Conservation (phyloP, 2,888 invertebrate genomes). For the Sminthurinus aureus region DNA sequence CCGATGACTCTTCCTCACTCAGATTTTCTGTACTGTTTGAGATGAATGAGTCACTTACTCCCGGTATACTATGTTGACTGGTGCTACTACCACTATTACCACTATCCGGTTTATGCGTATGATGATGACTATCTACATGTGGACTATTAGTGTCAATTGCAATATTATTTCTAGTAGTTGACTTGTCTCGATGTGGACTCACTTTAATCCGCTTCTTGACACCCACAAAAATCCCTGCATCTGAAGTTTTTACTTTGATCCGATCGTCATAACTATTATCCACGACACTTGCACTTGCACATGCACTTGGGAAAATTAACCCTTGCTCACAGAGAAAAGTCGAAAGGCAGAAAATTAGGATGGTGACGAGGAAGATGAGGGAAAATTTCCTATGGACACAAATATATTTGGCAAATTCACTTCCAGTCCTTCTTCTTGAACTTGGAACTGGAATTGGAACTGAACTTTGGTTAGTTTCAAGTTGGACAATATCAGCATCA, state of each 20-base stretch:
- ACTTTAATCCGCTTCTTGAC: slow-evolving; percentile 36
- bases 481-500: no score
- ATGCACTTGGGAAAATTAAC: slow-evolving; percentile 12
- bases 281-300: neutral
- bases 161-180: neutral
- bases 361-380: slow-evolving; percentile 5
- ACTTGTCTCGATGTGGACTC: neutral
- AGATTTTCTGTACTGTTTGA: neutral
- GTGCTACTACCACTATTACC: neutral
- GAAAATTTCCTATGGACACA: slow-evolving; percentile 18
- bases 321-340: slow-evolving; percentile 36
- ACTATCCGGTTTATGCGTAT: no score
- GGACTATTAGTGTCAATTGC: neutral
- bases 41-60: no score
- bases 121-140: neutral
- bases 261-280: slow-evolving; percentile 7
- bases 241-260: slow-evolving; percentile 41
- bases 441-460: no score
- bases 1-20: neutral
- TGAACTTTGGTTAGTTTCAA: no score
- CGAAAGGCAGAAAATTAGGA: slow-evolving; percentile 2
- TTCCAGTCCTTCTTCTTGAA: neutral
- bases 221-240: slow-evolving; percentile 55
- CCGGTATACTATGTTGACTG: neutral
- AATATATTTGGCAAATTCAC: neutral